Base-by-base conservation (phyloP, 2,888 invertebrate genomes). In the Harpalus rufipes region DNA sequence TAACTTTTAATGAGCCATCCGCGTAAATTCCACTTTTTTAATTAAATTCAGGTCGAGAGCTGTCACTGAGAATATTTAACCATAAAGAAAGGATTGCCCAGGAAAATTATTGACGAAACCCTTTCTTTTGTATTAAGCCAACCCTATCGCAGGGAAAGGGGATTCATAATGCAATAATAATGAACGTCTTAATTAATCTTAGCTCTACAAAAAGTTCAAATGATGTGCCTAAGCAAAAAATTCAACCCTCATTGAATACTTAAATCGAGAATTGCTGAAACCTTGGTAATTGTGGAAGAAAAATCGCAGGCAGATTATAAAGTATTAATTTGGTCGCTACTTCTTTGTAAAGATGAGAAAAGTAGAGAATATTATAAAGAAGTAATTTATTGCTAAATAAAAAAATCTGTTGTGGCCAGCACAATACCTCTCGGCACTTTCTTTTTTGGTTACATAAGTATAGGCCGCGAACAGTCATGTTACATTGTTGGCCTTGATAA, bases 131-230 rank as follows among this genome's bases (percentile, higher is more conserved):
- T 39, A 68, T 68, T 68, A 68, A 68, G 7, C 39, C 14, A 32
- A 14, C 68, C 68, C 21, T 39, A 0, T 14, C 6, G 25, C 25
- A 14, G 7, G 39, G 39, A 7, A 39, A 68, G n/a, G 68, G 8
- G 68, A 12, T 32, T 68, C 32, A 39, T 68, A 68, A 68, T 68
- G 68, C 68, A 68, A 68, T 68, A 68, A 68, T 68, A 68, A 68
- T 68, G 68, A 68, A 68, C 68, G 68, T 68, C 68, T 68, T 68
- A 68, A 68, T 68, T 68, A 68, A 68, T 68, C 68, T 68, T 21
- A 41, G 32, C n/a, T 14, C 32, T 6, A 68, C 68, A 68, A 68
- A 68, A 68, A 68, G 39, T 68, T 68, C 68, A 68, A 68, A 68
- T 68, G 68, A 68, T 68, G 68, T 68, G 68, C 68, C 32, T 39